Evolutionary conservation across 2,888 invertebrate genomes (phyloP), one percentile per base, ranked within the genome.

Genomic region (Nowickia ferox): DNA sequence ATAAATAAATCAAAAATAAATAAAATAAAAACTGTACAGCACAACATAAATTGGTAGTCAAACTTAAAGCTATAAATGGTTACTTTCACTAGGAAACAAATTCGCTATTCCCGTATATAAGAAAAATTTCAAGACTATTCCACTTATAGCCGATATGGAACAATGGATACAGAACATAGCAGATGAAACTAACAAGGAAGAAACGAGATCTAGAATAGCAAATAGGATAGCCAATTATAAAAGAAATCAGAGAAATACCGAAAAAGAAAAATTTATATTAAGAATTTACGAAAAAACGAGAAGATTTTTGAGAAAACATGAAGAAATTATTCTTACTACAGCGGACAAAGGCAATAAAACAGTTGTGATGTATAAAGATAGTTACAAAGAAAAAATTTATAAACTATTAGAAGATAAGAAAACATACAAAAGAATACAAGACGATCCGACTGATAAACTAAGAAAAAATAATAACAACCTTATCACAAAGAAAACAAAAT

Each of bases 191-290:
- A 19, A 63, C 17, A 59, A 38, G n/a, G 59, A 59, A 1, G 13
- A 1, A 2, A n/a, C 38, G 1, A 59, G 38, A 59, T 4, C 59
- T 15, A 38, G 8, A 11, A n/a, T 40, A 17, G 44, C 44, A 17
- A 65, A 44, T 13, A 13, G 17, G 13, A 65, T 65, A 1, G 42
- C 46, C 0, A 10, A 10, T 6, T 65, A 17, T 11, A 44, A n/a
- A 17, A 65, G 19, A 65, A 65, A 65, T 17, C 13, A 22, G 1
- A 44, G 1, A 46, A 46, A 65, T 13, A 61, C 61, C 5, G 42
- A 40, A n/a, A 40, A 42, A n/a, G 61, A 61, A 61, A 61, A 61
- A 61, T 38, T 61, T 2, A 61, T 61, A 42, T 42, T 61, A 17
- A 40, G n/a, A 13, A 13, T 61, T 6, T 61, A 9, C 15, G n/a